phyloP scores from a whole-genome alignment of 2,888 invertebrate species.

The Zootermopsis nevadensis region DNA sequence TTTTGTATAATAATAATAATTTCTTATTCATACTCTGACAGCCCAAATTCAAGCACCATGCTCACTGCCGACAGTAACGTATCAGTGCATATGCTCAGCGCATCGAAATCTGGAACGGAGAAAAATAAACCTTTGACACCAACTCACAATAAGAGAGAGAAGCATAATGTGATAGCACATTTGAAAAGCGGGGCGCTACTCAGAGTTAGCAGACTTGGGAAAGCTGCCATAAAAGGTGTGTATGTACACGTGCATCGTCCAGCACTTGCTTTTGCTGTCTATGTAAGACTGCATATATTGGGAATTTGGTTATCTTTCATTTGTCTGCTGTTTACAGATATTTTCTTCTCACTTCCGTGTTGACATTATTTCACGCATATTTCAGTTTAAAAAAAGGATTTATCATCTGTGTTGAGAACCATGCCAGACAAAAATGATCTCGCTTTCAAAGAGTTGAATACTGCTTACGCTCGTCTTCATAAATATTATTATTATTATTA shows the following conservation, averaged over 20 bases:
- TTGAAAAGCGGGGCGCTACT: conserved; percentile 48
- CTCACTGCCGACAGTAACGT: background rate
- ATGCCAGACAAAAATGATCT: too few relatives aligned
- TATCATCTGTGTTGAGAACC: too few relatives aligned
- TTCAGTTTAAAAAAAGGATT: too few relatives aligned
- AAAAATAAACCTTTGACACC: background rate
- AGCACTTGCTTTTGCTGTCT: too few relatives aligned
- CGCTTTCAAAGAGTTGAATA: too few relatives aligned
- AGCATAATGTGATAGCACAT: background rate
- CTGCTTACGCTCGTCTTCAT: too few relatives aligned
- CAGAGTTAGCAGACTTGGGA: conserved; percentile 56
- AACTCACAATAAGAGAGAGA: background rate
- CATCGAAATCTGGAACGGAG: background rate
- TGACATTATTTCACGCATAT: too few relatives aligned
- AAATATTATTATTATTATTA: too few relatives aligned
- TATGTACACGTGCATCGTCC: background rate
- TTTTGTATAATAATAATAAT: background rate
- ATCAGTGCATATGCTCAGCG: background rate
- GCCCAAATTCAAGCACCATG: background rate
- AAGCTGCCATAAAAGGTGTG: conserved; percentile 58
- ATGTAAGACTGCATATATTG: too few relatives aligned
- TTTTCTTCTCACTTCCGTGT: too few relatives aligned
- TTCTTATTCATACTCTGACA: background rate
- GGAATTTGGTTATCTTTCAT: too few relatives aligned
- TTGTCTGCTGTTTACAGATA: too few relatives aligned